Evolutionary conservation across 2,113 vertebrate genomes (phyloP).

Genomic region (Scatophagus argus): DNA sequence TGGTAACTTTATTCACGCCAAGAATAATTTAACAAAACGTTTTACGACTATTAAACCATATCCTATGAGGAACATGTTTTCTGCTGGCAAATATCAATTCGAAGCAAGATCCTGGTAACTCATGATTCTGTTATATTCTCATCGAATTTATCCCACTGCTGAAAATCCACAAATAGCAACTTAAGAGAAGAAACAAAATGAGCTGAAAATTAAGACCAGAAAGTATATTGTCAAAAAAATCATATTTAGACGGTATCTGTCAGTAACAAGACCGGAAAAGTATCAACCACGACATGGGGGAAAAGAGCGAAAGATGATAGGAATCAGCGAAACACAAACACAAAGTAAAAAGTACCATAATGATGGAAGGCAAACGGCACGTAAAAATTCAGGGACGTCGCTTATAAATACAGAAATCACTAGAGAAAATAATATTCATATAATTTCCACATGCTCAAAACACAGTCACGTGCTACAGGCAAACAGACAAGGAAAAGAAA

Average conservation of each 20-base stretch:
- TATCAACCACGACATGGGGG: no score
- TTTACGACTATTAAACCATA: not conserved
- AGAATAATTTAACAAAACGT: not conserved
- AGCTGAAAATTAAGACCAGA: no score
- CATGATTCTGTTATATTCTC: not conserved
- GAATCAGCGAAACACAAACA: no score
- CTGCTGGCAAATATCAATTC: not conserved
- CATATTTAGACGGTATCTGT: not conserved
- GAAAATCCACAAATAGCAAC: not conserved
- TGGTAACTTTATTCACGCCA: no score
- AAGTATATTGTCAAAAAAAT: no score
- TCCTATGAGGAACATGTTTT: accelerated
- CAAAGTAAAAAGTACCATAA: no score
- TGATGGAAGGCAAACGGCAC: no score
- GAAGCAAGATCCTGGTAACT: accelerated
- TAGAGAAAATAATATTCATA: no score
- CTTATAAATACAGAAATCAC: no score
- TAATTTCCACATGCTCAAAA: not conserved
- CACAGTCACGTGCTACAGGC: not conserved
- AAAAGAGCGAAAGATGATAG: no score
- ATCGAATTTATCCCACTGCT: accelerated
- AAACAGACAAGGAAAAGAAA: not conserved
- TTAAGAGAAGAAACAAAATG: no score
- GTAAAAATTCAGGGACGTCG: no score
- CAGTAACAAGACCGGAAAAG: not conserved